Conservation (phyloP, 2,888 invertebrate species). For the Agonopterix subpropinquella region DNA sequence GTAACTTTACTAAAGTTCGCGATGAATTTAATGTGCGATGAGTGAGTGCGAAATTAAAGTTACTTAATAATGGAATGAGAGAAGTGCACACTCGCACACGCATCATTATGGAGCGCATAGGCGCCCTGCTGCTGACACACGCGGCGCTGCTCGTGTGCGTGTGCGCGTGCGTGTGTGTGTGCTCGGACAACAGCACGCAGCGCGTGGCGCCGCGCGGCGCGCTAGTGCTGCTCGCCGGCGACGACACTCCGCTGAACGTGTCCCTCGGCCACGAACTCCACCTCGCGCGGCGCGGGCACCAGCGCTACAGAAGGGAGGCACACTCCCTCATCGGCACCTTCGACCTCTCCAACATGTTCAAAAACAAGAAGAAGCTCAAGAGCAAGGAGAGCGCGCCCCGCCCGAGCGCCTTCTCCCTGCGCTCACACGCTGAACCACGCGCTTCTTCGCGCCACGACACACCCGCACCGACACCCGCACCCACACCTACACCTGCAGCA, state of each 20-base stretch:
- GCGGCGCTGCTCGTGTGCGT: background rate
- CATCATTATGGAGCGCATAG: no score
- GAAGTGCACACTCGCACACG: no score
- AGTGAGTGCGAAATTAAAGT: no score
- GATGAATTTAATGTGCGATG: no score
- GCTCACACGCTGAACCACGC: no score
- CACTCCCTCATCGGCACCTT: conserved; percentile 51
- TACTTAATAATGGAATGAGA: no score
- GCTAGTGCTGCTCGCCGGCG: conserved; percentile 1
- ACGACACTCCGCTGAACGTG: background rate
- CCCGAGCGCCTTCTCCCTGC: background rate
- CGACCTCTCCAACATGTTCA: conserved; percentile 45
- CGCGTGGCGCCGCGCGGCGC: conserved; percentile 3
- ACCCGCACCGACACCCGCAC: background rate
- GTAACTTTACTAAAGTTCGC: no score
- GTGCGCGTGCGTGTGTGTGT: background rate
- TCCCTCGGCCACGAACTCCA: background rate
- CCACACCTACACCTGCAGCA: no score
- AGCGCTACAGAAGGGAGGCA: conserved; percentile 27
- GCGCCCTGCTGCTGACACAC: background rate
- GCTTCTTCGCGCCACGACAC: background rate
- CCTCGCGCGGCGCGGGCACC: background rate
- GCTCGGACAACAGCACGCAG: background rate
- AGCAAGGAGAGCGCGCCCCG: conserved; percentile 10
- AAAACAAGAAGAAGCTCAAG: conserved; percentile 34